Conservation (phyloP, 2,113 vertebrate species). For the Microtus oregoni region DNA sequence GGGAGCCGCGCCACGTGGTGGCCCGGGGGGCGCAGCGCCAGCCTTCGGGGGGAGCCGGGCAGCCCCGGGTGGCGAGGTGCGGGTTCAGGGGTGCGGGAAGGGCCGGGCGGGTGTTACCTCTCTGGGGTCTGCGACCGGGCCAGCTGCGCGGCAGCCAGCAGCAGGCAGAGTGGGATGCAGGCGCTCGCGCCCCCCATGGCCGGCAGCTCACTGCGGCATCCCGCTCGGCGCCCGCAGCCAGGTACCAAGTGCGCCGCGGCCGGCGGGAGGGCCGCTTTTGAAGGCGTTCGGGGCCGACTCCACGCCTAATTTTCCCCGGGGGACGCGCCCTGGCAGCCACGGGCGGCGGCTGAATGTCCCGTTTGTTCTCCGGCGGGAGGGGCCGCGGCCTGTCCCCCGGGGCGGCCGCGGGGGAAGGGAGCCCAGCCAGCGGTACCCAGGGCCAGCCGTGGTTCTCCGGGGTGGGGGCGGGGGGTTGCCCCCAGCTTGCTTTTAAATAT, state of each 20-base stretch:
- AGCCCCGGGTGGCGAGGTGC: neutral
- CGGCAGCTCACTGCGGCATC: neutral
- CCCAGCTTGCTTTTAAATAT: neutral
- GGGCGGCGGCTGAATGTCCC: constrained; percentile 89
- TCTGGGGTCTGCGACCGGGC: constrained; percentile 83
- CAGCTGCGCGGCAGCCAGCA: constrained; percentile 80
- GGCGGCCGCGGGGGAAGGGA: neutral
- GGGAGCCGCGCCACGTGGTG: constrained; percentile 58
- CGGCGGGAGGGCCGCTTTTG: constrained; percentile 56
- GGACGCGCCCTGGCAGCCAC: constrained; percentile 83
- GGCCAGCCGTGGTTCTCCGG: neutral
- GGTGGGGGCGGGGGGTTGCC: neutral
- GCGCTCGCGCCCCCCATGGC: constrained; percentile 87
- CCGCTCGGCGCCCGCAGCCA: neutral
- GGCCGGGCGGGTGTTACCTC: constrained; percentile 85
- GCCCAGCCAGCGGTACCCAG: neutral
- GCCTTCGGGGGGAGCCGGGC: neutral
- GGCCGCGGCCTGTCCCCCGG: constrained; percentile 73
- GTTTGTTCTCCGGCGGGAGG: constrained; percentile 89
- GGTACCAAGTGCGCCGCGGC: neutral
- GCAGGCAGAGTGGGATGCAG: constrained; percentile 83
- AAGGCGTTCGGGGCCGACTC: constrained; percentile 66
- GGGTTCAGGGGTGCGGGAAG: neutral
- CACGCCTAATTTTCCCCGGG: constrained; percentile 64
- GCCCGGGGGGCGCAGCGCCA: neutral